Evolutionary conservation across 2,113 vertebrate genomes (phyloP), one percentile per base, ranked within the genome.

Genomic region (Anolis sagrei): DNA sequence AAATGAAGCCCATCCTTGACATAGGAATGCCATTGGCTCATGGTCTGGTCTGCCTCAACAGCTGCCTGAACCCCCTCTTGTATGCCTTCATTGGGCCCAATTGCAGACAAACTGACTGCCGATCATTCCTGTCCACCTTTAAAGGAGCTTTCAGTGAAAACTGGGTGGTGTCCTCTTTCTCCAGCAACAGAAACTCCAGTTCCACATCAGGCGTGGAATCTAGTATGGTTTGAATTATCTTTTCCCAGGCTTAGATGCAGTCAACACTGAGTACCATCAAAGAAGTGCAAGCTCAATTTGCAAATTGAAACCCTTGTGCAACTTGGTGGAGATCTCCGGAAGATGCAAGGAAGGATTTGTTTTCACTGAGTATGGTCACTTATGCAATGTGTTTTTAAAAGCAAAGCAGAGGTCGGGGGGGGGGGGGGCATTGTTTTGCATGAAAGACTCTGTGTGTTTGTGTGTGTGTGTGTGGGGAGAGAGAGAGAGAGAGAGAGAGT

Each of bases 31-130:
- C 97, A 4, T 88, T 97, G 1, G 94, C 95, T 82, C 95, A 95
- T 69, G 96, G 97, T 49, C 91, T 97, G 58, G 95, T 96, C 49
- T 97, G 97, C 88, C 96, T 97, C 86, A 97, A 97, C 92, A 97
- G 97, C 86, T 97, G 97, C 81, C 88, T 97, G 70, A 97, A 97
- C 90, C 97, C 97, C 1, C 75, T 97, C 68, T 94, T 97, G 18
- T 97, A 97, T 48, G 94, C 96, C 82, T 94, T 97, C 87, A 92
- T 95, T 88, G 95, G 95, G 44, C 82, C 93, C 0, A 92, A 96
- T 62, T 95, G 94, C 80, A 90, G 86, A 66, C 91, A 72, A 51
- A 93, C 88, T 72, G 79, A 94, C 10, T 88, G 81, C 61, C 68
- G 83, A 62, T 96, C 95, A 44, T 18, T 96, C 19, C 89, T 91